These are phyloP conservation scores for Corynorhinus townsendii DNA, from an alignment of 2,113 vertebrate species.

Conservation along the genomic window DNA sequence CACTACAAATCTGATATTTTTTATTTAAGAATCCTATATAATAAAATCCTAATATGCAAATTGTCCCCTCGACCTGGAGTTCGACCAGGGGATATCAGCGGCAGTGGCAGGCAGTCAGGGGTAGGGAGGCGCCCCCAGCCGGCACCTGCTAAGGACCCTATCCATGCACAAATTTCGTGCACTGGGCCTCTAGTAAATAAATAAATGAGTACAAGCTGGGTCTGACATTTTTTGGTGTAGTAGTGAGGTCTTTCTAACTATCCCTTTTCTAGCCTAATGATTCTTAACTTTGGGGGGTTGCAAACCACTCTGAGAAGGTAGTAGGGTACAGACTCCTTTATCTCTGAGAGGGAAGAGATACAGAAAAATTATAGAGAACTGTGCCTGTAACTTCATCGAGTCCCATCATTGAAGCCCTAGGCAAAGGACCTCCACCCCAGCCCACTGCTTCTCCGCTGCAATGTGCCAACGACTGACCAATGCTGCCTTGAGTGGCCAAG, in stretches of 20 bases:
- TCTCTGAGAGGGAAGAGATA: background rate
- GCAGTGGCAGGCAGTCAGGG: too few species aligned
- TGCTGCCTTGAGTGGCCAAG: background rate
- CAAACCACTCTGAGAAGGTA: background rate
- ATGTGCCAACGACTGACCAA: background rate
- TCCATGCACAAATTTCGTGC: too few species aligned
- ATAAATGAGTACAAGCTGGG: background rate
- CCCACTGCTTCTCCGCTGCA: too few species aligned
- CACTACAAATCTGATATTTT: slow-evolving; percentile 1
- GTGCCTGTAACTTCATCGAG: background rate
- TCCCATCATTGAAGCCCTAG: background rate
- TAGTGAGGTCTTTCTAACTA: background rate
- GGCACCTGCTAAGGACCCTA: too few species aligned
- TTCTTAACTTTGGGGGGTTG: background rate
- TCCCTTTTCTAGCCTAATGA: background rate
- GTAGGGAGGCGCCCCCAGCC: too few species aligned
- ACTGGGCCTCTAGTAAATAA: background rate
- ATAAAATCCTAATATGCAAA: too few species aligned
- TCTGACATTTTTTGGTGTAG: background rate
- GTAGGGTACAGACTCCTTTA: background rate
- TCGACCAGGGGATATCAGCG: too few species aligned
- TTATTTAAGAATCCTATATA: background rate
- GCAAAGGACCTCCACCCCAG: background rate
- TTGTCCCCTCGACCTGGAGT: too few species aligned
- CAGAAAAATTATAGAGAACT: background rate